A percentile compares a stretch with the other conserved stretches of the same genome.
Conservation (phyloP, 2,888 invertebrate species). For the Erynnis tages region DNA sequence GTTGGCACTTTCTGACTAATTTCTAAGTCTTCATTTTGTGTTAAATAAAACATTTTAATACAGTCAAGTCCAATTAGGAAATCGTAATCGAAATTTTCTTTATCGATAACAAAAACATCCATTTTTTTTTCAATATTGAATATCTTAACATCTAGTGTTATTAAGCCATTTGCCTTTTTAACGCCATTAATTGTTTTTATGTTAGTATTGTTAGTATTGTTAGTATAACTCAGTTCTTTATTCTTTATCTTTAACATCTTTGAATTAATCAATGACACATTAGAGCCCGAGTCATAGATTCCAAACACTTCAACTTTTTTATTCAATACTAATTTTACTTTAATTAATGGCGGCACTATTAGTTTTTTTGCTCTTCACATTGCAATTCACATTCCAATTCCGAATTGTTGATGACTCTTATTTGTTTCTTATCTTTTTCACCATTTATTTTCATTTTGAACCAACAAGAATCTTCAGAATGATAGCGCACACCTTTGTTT, state of each 20-base stretch:
- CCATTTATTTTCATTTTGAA: slow-evolving; percentile 5
- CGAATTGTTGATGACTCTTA: slow-evolving; percentile 10
- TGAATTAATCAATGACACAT: slow-evolving; percentile 38
- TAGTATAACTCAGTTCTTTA: background rate
- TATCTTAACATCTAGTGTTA: slow-evolving; percentile 31
- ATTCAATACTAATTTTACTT: slow-evolving; percentile 33
- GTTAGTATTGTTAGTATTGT: slow-evolving; percentile 1
- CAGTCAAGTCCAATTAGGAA: slow-evolving; percentile 30
- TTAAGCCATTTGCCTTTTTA: slow-evolving; percentile 19
- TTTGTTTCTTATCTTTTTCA: slow-evolving; percentile 10
- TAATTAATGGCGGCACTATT: slow-evolving; percentile 30
- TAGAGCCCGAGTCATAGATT: slow-evolving; percentile 37
- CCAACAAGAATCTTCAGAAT: slow-evolving; percentile 17
- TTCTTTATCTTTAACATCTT: slow-evolving; percentile 30
- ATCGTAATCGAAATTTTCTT: slow-evolving; percentile 31
- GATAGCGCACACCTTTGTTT: slow-evolving; percentile 19
- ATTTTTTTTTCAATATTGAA: slow-evolving; percentile 31
- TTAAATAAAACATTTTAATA: slow-evolving; percentile 30
- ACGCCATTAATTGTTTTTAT: slow-evolving; percentile 28
- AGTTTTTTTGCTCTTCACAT: slow-evolving; percentile 20
- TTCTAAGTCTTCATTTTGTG: slow-evolving; percentile 29
- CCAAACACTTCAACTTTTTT: slow-evolving; percentile 30
- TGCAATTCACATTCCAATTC: slow-evolving; percentile 17
- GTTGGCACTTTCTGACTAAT: slow-evolving; percentile 25
- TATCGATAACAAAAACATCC: slow-evolving; percentile 32